phyloP scores from a whole-genome alignment of 1,140 invertebrate genomes.

The Phthorimaea operculella region DNA sequence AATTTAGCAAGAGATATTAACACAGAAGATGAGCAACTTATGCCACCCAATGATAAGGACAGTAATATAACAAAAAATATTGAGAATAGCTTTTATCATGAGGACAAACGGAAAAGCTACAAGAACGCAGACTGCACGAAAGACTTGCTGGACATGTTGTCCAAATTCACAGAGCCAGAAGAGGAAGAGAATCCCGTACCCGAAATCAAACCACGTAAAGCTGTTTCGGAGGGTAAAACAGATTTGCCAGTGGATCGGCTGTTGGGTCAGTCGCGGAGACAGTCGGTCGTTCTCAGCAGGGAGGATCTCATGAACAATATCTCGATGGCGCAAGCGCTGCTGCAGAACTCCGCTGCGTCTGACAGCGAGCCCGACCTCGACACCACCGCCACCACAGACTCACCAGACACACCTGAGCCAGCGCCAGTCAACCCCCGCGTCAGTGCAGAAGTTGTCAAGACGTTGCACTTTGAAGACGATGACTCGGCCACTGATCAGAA shows the following conservation, averaged over 20 bases:
- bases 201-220: not conserved
- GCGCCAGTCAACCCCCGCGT: slow-evolving; percentile 14
- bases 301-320: slow-evolving; percentile 45
- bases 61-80: slow-evolving; percentile 15
- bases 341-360: slow-evolving; percentile 26
- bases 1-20: too few species aligned
- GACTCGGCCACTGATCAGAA: not conserved
- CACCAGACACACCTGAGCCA: not conserved
- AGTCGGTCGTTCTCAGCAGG: slow-evolving; percentile 35
- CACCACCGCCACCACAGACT: not conserved
- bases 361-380: not conserved
- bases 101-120: not conserved
- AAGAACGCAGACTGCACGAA: slow-evolving; percentile 43
- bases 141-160: slow-evolving; percentile 44
- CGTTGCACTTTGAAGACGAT: slow-evolving; percentile 45
- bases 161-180: slow-evolving; percentile 37
- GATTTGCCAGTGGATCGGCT: not conserved
- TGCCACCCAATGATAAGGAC: slow-evolving; percentile 15
- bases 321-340: slow-evolving; percentile 37
- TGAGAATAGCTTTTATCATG: too few species aligned
- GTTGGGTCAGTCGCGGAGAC: slow-evolving; percentile 29
- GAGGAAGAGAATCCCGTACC: slow-evolving; percentile 3
- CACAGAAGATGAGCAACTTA: too few species aligned
- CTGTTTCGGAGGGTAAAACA: not conserved
- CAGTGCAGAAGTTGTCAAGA: slow-evolving; percentile 47